Percentiles rank a stretch among this genome's conserved stretches.
phyloP scores from a whole-genome alignment of 2,888 invertebrate genomes.

The Cactoblastis cactorum region DNA sequence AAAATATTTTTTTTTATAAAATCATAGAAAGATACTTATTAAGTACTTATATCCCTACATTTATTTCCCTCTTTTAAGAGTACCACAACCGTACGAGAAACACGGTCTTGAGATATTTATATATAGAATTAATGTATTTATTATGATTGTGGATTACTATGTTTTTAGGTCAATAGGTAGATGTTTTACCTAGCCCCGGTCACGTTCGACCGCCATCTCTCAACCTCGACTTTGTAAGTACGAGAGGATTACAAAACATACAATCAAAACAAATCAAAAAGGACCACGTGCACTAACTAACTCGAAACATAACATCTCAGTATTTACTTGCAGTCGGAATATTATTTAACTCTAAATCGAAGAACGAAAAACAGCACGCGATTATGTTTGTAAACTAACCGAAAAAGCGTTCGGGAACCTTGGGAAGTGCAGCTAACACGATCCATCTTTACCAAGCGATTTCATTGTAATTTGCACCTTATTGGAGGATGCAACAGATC shows the following conservation, averaged over 20 bases:
- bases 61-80: no score
- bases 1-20: no score
- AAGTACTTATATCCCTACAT: no score
- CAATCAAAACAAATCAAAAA: constrained; percentile 5
- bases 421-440: constrained; percentile 64
- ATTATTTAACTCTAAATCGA: constrained; percentile 61
- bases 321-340: constrained; percentile 53
- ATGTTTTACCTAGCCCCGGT: not conserved
- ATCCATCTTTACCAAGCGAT: constrained; percentile 51
- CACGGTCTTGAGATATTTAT: no score
- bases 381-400: constrained; percentile 69
- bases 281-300: constrained; percentile 22
- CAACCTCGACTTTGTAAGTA: constrained; percentile 16
- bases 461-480: constrained; percentile 32
- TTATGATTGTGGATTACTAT: no score
- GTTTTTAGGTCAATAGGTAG: constrained; percentile 13
- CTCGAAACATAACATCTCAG: constrained; percentile 33
- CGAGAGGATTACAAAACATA: constrained; percentile 21
- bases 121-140: no score
- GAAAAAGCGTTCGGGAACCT: constrained; percentile 55
- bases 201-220: not conserved
- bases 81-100: no score
- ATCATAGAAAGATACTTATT: no score
- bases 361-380: constrained; percentile 62
- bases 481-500: constrained; percentile 14